Base-by-base conservation (phyloP, 2,888 invertebrate genomes). In the Lithophane leautieri region DNA sequence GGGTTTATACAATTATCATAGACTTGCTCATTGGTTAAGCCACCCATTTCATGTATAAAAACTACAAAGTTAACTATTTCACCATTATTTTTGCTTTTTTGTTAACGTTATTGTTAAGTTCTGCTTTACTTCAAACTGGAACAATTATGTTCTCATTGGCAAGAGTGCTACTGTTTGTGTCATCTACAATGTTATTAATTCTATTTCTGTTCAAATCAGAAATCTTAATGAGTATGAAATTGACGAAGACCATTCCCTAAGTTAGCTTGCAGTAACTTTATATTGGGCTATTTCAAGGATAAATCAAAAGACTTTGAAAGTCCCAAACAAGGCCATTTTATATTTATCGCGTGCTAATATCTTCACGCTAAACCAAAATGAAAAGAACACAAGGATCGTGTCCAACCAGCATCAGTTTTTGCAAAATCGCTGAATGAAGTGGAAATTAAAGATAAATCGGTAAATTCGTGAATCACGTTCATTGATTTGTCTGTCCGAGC, bases 381-480 rank as follows among this genome's bases (percentile, higher is more conserved):
- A 74, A 80, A 78, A 77, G 70, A 82, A 78, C 42, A 78, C 63
- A 81, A 73, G 70, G 82, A 79, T 82, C 79, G 70, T 78, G 79
- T 76, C 72, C 54, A 76, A 70, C 61, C 19, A 70, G 70, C 83
- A 83, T 75, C 63, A 69, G 70, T 76, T 76, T 81, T 85, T 66
- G 62, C 73, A 40, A 78, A 86, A 83, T 83, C 47, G 63, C 68
- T 44, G 77, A 85, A 85, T 74, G 68, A 84, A 84, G 85, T 80
- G 80, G 80, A 82, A 84, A 73, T 82, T 71, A 60, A 62, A 77
- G 25, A 50, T 69, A 66, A 82, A 79, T 79, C 71, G 66, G 62
- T 62, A 76, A 85, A 82, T 73, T 86, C 75, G 74, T 85, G 84
- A 76, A 76, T 58, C 85, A 79, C 79, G 85, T 60, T 67, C 75